phyloP scores from a whole-genome alignment of 2,797 vertebrate genomes.

The Takifugu ocellatus region DNA sequence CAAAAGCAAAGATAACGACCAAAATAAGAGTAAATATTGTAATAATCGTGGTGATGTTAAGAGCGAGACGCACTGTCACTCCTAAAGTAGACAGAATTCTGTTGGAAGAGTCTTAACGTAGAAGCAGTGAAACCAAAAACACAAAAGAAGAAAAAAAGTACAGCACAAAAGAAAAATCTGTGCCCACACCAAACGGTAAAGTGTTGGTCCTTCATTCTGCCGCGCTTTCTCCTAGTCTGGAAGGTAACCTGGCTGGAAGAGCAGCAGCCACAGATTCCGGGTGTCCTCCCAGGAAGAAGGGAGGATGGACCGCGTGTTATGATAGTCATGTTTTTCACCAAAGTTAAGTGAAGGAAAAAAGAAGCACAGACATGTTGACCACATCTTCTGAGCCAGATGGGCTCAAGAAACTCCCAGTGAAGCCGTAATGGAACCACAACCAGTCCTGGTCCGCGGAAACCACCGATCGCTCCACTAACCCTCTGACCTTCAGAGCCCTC shows the following conservation, averaged over 20 bases:
- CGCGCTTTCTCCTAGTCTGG: constrained; percentile 59
- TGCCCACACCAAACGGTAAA: constrained; percentile 55
- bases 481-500: constrained; percentile 42
- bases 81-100: constrained; percentile 43
- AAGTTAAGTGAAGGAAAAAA: constrained; percentile 64
- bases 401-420: constrained; percentile 57
- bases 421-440: constrained; percentile 60
- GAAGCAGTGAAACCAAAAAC: constrained; percentile 44
- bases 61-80: constrained; percentile 27
- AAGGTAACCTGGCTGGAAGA: constrained; percentile 52
- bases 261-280: constrained; percentile 51
- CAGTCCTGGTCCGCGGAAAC: constrained; percentile 55
- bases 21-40: constrained; percentile 45
- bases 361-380: constrained; percentile 70
- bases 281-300: constrained; percentile 41
- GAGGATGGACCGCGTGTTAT: constrained; percentile 44
- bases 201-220: constrained; percentile 51
- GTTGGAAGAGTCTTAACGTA: constrained; percentile 46
- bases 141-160: constrained; percentile 25
- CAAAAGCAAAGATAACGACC: constrained; percentile 37
- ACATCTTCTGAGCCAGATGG: constrained; percentile 65
- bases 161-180: constrained; percentile 53
- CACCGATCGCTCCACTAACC: constrained; percentile 36
- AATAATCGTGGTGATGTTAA: constrained; percentile 38
- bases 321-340: constrained; percentile 45